A percentile compares a stretch with the other conserved stretches of the same genome.
phyloP scores from a whole-genome alignment of 1,140 invertebrate genomes.

The Tetraneura akinire region DNA sequence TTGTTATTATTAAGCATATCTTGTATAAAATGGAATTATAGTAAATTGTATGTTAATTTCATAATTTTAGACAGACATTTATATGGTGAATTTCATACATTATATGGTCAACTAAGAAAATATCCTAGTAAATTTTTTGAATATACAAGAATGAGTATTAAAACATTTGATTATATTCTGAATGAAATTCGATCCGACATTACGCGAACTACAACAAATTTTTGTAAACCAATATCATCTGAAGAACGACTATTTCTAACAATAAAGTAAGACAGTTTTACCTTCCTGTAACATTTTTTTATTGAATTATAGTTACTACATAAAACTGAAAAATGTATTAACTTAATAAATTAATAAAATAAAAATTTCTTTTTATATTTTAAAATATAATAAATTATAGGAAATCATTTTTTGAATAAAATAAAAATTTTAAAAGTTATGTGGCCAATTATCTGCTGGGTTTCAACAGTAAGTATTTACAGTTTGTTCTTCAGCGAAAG shows the following conservation, averaged over 20 bases:
- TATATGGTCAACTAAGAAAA: not conserved
- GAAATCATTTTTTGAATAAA: constrained; percentile 5
- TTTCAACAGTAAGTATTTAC: not conserved
- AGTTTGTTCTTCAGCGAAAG: not conserved
- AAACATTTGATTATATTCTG: constrained; percentile 10
- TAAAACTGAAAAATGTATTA: not conserved
- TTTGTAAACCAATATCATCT: not conserved
- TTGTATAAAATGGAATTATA: not conserved
- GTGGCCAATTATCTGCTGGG: not conserved
- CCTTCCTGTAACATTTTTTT: not conserved
- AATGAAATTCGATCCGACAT: constrained; percentile 10
- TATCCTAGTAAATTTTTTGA: constrained; percentile 1
- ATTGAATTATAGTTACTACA: not conserved
- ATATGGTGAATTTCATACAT: constrained; percentile 9
- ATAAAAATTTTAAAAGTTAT: not conserved
- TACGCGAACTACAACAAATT: constrained; percentile 8
- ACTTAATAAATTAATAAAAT: not conserved
- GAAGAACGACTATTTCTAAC: not conserved
- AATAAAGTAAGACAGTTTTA: not conserved
- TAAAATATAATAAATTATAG: not conserved
- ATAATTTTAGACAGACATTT: not conserved
- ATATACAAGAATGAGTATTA: constrained; percentile 9
- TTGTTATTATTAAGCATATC: not conserved
- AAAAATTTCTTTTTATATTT: constrained; percentile 11
- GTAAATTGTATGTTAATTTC: not conserved